Conservation (phyloP, 2,797 vertebrate genomes). For the Lagorchestes hirsutus region DNA sequence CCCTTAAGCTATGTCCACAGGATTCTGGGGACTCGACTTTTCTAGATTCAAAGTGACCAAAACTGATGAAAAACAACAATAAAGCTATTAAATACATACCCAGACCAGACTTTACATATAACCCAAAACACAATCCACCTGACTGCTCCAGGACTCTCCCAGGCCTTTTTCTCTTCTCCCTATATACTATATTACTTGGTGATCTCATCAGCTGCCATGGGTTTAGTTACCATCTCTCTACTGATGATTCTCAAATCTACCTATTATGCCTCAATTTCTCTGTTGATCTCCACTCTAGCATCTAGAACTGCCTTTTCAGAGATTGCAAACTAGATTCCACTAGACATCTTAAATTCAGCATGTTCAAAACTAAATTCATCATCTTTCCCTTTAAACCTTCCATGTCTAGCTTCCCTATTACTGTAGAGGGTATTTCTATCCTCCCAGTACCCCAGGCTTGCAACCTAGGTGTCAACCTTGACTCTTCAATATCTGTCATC, state of each 20-base stretch:
- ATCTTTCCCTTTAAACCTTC: not conserved
- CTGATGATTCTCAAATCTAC: not conserved
- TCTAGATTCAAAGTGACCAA: not conserved
- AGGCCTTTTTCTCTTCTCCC: not conserved
- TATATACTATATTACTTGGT: not conserved
- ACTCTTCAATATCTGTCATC: not conserved
- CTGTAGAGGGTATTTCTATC: not conserved
- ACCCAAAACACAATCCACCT: not conserved
- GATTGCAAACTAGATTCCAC: not conserved
- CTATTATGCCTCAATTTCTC: not conserved
- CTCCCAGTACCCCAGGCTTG: not conserved
- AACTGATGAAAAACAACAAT: not conserved
- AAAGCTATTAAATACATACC: not conserved
- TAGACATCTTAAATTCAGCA: not conserved
- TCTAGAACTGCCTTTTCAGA: not conserved
- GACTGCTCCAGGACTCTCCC: not conserved
- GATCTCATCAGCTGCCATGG: not conserved
- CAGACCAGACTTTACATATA: not conserved
- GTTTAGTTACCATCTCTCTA: not conserved
- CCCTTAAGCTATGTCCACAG: conserved; percentile 40
- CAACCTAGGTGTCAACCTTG: not conserved
- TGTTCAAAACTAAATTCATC: not conserved
- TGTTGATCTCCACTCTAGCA: not conserved
- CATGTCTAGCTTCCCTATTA: not conserved
- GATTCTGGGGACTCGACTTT: not conserved